Evolutionary conservation across 2,888 invertebrate species (phyloP).

Genomic region (Eretmocerus hayati): DNA sequence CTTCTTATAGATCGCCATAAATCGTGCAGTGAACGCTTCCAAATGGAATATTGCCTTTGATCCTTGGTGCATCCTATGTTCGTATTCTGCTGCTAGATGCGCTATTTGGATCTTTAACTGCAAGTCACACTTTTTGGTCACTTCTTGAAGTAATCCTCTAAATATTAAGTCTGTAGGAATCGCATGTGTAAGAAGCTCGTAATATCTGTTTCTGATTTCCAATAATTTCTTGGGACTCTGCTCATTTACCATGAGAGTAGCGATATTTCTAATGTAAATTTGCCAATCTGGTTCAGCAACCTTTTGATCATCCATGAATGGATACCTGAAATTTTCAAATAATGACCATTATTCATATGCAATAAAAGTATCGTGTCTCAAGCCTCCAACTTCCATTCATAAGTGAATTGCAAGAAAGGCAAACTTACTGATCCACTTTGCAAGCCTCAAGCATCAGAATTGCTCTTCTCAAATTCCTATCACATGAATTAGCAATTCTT

Average conservation of each 20-base stretch:
- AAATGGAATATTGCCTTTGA: slow-evolving; percentile 94
- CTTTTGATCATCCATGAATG: slow-evolving; percentile 71
- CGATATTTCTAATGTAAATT: slow-evolving; percentile 77
- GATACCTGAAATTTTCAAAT: slow-evolving; percentile 53
- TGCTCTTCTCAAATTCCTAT: slow-evolving; percentile 86
- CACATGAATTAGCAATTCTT: slow-evolving; percentile 70
- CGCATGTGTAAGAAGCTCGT: slow-evolving; percentile 89
- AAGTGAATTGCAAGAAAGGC: neutral
- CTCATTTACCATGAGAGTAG: slow-evolving; percentile 74
- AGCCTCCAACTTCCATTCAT: too few relatives aligned
- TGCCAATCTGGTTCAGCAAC: slow-evolving; percentile 92
- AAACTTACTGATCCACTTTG: slow-evolving; percentile 71
- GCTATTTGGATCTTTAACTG: slow-evolving; percentile 80
- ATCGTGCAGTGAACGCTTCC: slow-evolving; percentile 94
- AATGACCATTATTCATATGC: neutral
- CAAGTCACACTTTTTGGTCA: slow-evolving; percentile 85
- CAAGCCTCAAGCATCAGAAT: slow-evolving; percentile 90
- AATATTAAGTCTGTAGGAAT: slow-evolving; percentile 92
- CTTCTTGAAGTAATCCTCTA: slow-evolving; percentile 73
- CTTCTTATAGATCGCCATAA: slow-evolving; percentile 90
- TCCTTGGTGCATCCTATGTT: slow-evolving; percentile 86
- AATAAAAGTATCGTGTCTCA: too few relatives aligned
- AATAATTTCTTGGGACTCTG: slow-evolving; percentile 80
- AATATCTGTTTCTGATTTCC: slow-evolving; percentile 79
- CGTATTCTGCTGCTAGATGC: slow-evolving; percentile 80